Conservation (phyloP, 1,140 invertebrate species). For the Drosophila sucinea region DNA sequence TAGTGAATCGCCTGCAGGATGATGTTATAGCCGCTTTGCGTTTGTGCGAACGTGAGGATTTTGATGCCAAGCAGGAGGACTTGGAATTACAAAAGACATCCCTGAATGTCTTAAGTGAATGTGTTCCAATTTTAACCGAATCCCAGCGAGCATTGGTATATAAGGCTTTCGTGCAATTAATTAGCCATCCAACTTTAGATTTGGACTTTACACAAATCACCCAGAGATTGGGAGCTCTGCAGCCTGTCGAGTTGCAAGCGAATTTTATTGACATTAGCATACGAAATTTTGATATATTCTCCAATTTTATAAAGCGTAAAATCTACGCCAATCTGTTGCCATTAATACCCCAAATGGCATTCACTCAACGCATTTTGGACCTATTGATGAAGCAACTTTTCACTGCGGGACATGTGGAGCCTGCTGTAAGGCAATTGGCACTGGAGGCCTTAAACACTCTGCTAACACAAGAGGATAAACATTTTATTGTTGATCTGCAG, state of each 20-base stretch:
- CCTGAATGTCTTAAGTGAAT: conserved; percentile 57
- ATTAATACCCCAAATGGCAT: conserved; percentile 67
- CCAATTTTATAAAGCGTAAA: conserved; percentile 70
- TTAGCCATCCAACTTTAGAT: conserved; percentile 66
- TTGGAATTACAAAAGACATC: conserved; percentile 68
- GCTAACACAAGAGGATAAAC: conserved; percentile 55
- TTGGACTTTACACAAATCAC: conserved; percentile 64
- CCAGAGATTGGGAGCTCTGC: conserved; percentile 55
- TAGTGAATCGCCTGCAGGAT: conserved; percentile 54
- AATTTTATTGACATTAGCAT: conserved; percentile 69
- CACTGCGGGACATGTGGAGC: conserved; percentile 20
- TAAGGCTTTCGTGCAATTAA: conserved; percentile 63
- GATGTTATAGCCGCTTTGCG: conserved; percentile 62
- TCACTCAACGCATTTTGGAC: conserved; percentile 69
- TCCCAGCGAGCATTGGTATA: conserved; percentile 70
- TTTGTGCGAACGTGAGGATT: conserved; percentile 45
- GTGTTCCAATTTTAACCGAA: conserved; percentile 59
- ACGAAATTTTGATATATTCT: conserved; percentile 68
- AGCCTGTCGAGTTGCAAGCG: conserved; percentile 73
- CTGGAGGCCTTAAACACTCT: conserved; percentile 65
- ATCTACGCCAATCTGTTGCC: conserved; percentile 67
- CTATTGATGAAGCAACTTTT: conserved; percentile 66
- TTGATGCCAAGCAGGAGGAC: conserved; percentile 43
- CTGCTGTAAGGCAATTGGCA: conserved; percentile 48
- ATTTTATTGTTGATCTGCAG: conserved; percentile 69